A percentile compares a stretch with the other conserved stretches of the same genome.
These are phyloP conservation scores for Ochropleura leucogaster DNA, from an alignment of 2,888 invertebrate species.

Conservation along the genomic window DNA sequence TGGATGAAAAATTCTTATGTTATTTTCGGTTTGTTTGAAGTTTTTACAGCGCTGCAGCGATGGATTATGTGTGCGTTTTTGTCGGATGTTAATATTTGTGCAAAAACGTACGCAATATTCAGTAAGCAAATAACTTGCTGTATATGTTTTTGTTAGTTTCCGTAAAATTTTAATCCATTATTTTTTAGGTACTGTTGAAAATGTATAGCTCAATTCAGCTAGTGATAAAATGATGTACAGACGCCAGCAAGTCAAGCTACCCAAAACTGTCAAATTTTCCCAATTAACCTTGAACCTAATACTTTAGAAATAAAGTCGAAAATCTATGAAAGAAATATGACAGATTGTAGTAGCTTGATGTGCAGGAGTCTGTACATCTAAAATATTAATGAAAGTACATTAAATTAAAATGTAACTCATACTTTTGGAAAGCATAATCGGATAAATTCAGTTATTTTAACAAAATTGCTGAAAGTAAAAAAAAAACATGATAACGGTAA, in stretches of 20 bases:
- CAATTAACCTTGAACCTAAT: too few species aligned
- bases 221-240: background rate
- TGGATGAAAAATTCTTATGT: constrained; percentile 74
- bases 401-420: background rate
- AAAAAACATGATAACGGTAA: background rate
- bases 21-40: constrained; percentile 62
- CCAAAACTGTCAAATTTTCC: too few species aligned
- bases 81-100: background rate
- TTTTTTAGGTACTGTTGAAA: background rate
- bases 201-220: background rate
- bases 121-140: background rate
- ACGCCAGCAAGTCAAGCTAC: too few species aligned
- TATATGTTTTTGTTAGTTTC: background rate
- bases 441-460: background rate
- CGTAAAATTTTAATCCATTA: background rate
- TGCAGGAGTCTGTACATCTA: too few species aligned
- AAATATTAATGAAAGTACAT: background rate
- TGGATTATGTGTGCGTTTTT: background rate
- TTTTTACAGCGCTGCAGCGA: constrained; percentile 61
- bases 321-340: too few species aligned
- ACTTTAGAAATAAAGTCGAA: too few species aligned
- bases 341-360: too few species aligned
- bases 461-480: background rate
- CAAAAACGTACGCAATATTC: background rate
- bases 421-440: background rate